phyloP scores from a whole-genome alignment of 2,797 vertebrate genomes.

The Coreius guichenoti region DNA sequence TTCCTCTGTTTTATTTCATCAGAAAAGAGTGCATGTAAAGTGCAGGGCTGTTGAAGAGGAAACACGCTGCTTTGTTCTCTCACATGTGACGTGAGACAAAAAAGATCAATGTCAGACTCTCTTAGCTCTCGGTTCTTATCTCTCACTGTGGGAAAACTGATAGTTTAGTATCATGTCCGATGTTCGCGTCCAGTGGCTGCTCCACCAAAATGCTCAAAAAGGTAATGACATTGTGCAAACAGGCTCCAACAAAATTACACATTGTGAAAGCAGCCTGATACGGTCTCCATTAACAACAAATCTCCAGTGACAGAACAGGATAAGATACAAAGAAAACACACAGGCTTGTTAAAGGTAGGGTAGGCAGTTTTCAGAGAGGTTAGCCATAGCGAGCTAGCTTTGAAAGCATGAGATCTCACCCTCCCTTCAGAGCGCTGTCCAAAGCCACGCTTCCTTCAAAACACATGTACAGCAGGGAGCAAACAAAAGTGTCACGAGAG shows the following conservation, averaged over 20 bases:
- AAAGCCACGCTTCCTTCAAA: too few species aligned
- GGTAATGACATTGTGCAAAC: slow-evolving; percentile 22
- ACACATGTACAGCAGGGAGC: too few species aligned
- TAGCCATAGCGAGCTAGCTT: too few species aligned
- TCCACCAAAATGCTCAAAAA: slow-evolving; percentile 14
- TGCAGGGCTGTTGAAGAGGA: slow-evolving; percentile 10
- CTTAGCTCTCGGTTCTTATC: slow-evolving; percentile 9
- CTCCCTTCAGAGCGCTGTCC: too few species aligned
- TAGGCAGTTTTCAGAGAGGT: too few species aligned
- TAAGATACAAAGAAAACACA: slow-evolving; percentile 1
- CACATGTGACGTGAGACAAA: not conserved
- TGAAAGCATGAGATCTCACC: too few species aligned
- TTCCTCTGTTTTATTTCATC: slow-evolving; percentile 1
- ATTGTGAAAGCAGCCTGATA: slow-evolving; percentile 16
- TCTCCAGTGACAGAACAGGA: slow-evolving; percentile 19
- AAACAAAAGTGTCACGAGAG: too few species aligned
- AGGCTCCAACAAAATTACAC: slow-evolving; percentile 22
- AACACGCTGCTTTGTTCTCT: slow-evolving; percentile 11
- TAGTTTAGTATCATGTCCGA: slow-evolving; percentile 1
- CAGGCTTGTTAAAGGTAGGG: not conserved
- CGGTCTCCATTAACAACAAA: slow-evolving; percentile 2
- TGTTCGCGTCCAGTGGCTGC: not conserved
- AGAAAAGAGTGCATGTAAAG: slow-evolving; percentile 18
- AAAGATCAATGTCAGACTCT: slow-evolving; percentile 1
- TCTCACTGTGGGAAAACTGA: slow-evolving; percentile 11